Percentiles rank a stretch among this genome's conserved stretches.
Evolutionary conservation across 2,888 invertebrate species (phyloP).

Genomic region (Scaptomyza reducta): DNA sequence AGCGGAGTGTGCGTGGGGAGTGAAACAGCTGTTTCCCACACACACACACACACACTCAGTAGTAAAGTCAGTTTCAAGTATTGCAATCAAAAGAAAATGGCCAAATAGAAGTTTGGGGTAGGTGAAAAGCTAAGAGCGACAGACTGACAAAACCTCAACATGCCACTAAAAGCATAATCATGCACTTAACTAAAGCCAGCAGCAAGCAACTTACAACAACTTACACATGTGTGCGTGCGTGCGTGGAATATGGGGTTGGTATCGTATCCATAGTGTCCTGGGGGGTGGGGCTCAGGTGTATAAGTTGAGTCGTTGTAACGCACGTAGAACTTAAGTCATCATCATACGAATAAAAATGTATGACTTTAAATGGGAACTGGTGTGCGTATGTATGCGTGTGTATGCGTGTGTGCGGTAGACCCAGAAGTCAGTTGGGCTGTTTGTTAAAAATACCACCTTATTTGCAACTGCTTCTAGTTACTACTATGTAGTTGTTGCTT

Average conservation of each 20-base stretch:
- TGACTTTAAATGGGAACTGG: slow-evolving; percentile 60
- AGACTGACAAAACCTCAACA: slow-evolving; percentile 77
- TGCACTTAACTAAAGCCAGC: slow-evolving; percentile 76
- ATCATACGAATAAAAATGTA: slow-evolving; percentile 77
- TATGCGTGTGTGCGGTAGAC: slow-evolving; percentile 11
- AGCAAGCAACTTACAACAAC: slow-evolving; percentile 30
- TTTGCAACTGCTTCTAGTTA: slow-evolving; percentile 11
- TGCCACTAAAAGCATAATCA: slow-evolving; percentile 79
- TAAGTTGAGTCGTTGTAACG: slow-evolving; percentile 60
- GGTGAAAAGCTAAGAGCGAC: slow-evolving; percentile 52
- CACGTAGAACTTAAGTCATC: slow-evolving; percentile 78
- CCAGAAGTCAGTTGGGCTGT: slow-evolving; percentile 22
- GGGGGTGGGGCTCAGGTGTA: slow-evolving; percentile 23
- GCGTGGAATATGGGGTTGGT: slow-evolving; percentile 1
- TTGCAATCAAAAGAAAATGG: slow-evolving; percentile 52
- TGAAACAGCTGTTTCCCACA: slow-evolving; percentile 44
- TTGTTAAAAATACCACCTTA: slow-evolving; percentile 28
- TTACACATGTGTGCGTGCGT: slow-evolving; percentile 17
- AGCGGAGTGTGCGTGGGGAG: neutral
- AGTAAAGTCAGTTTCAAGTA: slow-evolving; percentile 49
- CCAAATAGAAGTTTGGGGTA: slow-evolving; percentile 25
- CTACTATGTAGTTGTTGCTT: neutral
- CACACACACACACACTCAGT: slow-evolving; percentile 38
- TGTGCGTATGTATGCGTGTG: slow-evolving; percentile 8
- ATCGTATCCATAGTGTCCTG: neutral